phyloP scores from a whole-genome alignment of 2,888 invertebrate species.

The Eutolmus rufibarbis region DNA sequence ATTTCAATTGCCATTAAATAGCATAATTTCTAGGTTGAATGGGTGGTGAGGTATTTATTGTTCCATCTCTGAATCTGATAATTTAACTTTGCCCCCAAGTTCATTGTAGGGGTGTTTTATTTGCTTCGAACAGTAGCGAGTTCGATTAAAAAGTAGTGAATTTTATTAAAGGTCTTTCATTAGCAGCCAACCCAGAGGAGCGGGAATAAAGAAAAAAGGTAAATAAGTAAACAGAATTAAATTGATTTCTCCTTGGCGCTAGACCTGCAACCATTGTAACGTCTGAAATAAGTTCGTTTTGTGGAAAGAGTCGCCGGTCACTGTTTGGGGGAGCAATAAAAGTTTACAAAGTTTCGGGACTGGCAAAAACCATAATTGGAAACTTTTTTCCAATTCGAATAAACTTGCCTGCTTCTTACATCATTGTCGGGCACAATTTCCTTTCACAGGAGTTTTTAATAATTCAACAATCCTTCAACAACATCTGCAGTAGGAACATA shows the following conservation, averaged over 20 bases:
- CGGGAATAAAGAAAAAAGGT: neutral
- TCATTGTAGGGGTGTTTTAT: neutral
- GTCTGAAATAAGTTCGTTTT: neutral
- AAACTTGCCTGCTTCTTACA: neutral
- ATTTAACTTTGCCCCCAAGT: neutral
- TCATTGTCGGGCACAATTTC: neutral
- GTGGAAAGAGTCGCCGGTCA: neutral
- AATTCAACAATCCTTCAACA: constrained; percentile 13
- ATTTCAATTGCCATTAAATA: neutral
- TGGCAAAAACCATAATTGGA: constrained; percentile 20
- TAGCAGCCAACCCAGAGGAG: neutral
- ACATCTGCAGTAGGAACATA: neutral
- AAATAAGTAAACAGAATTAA: neutral
- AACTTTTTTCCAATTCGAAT: neutral
- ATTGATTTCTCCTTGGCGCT: neutral
- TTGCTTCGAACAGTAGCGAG: neutral
- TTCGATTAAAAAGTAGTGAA: neutral
- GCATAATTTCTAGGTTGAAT: neutral
- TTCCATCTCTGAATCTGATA: neutral
- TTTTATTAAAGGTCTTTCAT: neutral
- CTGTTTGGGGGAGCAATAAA: neutral
- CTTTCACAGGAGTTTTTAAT: neutral
- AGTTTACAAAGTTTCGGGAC: neutral
- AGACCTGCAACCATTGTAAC: neutral
- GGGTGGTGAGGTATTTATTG: neutral